A percentile compares a stretch with the other conserved stretches of the same genome.
Evolutionary conservation across 2,113 vertebrate species (phyloP).

Genomic region (Clarias macrocephalus): DNA sequence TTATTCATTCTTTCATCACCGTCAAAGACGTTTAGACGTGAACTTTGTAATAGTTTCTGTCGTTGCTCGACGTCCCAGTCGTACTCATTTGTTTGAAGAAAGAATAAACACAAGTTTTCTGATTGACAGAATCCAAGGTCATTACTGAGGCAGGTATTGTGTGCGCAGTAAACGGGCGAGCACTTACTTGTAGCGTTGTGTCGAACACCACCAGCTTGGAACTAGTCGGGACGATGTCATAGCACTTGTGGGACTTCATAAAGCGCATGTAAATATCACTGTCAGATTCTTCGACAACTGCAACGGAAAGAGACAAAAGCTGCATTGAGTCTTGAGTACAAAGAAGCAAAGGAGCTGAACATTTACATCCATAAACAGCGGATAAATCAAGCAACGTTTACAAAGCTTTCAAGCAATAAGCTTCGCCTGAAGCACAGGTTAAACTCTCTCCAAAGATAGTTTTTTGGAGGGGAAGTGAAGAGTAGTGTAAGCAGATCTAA

Average conservation of each 20-base stretch:
- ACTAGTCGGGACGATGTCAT: constrained; percentile 96
- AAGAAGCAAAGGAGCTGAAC: neutral
- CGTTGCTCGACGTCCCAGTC: neutral
- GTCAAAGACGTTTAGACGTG: neutral
- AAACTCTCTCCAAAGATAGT: neutral
- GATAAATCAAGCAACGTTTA: neutral
- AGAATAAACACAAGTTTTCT: constrained; percentile 11
- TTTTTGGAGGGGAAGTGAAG: neutral
- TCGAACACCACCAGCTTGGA: constrained; percentile 98
- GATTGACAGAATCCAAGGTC: constrained; percentile 6
- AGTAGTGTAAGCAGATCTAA: neutral
- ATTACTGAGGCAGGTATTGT: neutral
- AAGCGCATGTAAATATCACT: constrained; percentile 96
- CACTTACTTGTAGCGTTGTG: constrained; percentile 88
- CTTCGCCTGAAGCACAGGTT: neutral
- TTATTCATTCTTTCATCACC: neutral
- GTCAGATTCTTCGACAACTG: constrained; percentile 86
- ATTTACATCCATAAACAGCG: neutral
- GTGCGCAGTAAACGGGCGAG: neutral
- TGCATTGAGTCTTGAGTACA: neutral
- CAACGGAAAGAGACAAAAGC: constrained; percentile 51
- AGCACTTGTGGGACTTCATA: constrained; percentile 98
- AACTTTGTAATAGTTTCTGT: constrained; percentile 6
- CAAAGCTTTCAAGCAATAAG: neutral
- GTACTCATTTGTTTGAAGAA: neutral